Evolutionary conservation across 2,797 vertebrate species (phyloP), one percentile per base, ranked within the genome.

Genomic region (Glossophaga mutica): DNA sequence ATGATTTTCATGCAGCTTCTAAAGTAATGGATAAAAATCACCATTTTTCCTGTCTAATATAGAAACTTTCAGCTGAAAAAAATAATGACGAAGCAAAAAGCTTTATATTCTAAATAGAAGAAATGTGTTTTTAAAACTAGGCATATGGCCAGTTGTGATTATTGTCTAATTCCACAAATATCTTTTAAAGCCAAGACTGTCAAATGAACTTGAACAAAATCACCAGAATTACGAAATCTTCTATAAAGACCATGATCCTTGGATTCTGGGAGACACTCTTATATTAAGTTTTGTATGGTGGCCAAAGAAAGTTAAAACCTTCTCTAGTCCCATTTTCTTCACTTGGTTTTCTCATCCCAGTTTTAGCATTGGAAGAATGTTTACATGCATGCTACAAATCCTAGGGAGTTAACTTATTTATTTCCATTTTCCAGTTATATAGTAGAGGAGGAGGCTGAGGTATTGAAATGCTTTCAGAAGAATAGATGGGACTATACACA

Each of bases 161-260:
- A 92, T 97, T 94, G 39, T 94, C 67, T 97, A 94, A 98, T 94
- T 79, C 52, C 67, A 67, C 67, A 95, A 96, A 70, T 77, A 91
- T 42, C 39, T 95, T 97, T 96, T 96, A 86, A 95, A 98, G 93
- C 88, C 67, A 97, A 92, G 48, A 83, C 91, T 97, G 96, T 97
- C 94, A 96, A 91, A 96, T 96, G 88, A 96, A 97, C 91, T 93
- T 89, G 37, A 46, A 74, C 62, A 88, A 0, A 4, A 95, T 95
- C 97, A 97, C 92, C 78, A 95, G 77, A 85, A 52, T 97, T 95
- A 90, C 67, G 46, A 98, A 97, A 87, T 90, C 48, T 26, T 57
- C 79, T 96, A 88, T 87, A 96, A 96, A 96, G 96, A 94, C 94
- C 50, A 32, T 34, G 24, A 76, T 39, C 10, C 82, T 76, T 83